Percentiles rank a stretch among this genome's conserved stretches.
phyloP scores from a whole-genome alignment of 2,797 vertebrate genomes.

The Dendrocincla fuliginosa region DNA sequence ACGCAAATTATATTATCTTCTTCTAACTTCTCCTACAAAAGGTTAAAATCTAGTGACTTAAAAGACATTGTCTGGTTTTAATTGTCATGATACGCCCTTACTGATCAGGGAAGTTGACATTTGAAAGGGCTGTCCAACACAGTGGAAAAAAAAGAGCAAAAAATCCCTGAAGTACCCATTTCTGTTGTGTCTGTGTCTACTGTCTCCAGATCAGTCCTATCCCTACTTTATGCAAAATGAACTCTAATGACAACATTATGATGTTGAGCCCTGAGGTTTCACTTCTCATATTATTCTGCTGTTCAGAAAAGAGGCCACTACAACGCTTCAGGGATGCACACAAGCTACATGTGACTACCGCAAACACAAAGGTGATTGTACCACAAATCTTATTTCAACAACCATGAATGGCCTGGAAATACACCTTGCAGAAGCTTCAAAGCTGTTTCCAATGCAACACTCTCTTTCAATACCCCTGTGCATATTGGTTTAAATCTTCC shows the following conservation, averaged over 20 bases:
- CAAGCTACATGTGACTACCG: neutral
- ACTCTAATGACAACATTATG: neutral
- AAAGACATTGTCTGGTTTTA: neutral
- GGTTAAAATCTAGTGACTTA: neutral
- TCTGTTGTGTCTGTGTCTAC: neutral
- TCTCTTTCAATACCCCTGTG: neutral
- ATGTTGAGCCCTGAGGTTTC: neutral
- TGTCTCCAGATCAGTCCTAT: neutral
- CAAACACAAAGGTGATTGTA: neutral
- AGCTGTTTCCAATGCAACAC: neutral
- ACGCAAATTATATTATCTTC: neutral
- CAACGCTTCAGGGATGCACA: neutral
- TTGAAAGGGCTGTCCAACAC: neutral
- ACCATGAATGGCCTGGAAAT: neutral
- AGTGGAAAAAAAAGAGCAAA: neutral
- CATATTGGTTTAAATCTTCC: neutral
- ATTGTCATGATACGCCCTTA: neutral
- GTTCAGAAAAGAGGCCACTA: neutral
- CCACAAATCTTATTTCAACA: neutral
- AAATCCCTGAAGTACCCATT: neutral
- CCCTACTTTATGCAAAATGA: neutral
- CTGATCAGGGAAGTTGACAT: neutral
- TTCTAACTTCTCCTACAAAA: constrained; percentile 1
- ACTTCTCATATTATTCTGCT: neutral
- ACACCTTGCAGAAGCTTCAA: neutral